Evolutionary conservation across 2,797 vertebrate genomes (phyloP), one percentile per base, ranked within the genome.

Genomic region (Enteromius viviparus): DNA sequence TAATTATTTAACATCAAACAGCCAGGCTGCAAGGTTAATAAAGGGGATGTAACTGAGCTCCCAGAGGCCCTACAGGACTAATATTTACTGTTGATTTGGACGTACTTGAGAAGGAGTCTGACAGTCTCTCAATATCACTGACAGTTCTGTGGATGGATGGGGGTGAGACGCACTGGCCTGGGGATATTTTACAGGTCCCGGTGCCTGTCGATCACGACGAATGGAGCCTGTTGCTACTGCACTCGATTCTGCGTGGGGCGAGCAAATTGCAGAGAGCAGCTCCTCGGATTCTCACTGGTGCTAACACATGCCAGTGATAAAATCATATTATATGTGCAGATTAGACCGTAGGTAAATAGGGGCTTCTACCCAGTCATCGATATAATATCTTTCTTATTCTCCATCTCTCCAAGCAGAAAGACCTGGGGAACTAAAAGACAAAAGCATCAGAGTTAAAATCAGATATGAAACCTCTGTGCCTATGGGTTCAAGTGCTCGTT

Each of bases 1-100:
- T 89, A 89, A 92, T 93, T 91, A 90, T 93, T 93, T 87, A 91
- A 90, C 89, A 91, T 91, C 85, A 92, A 90, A 92, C 86, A 91
- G 87, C 74, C 84, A 86, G 91, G 89, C 90, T 91, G 92, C 92
- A 89, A 86, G 91, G 90, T 90, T 92, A 93, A 91, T 92, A 89
- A 89, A 89, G 84, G 84, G 85, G 87, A 89, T 90, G 85, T 91
- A 89, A 89, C 87, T 84, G 83, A 84, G 88, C 91, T 90, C 91
- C 89, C 81, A 81, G 87, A 81, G 89, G 91, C 85, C 87, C 86
- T 75, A 76, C 83, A 84, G 90, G 89, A 92, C 90, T 91, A 89
- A 91, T 92, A 90, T 91, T 90, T 88, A 89, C 91, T 88, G 91
- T 91, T 91, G 90, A 92, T 92, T 89, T 88, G 87, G 91, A 91